A percentile compares a stretch with the other conserved stretches of the same genome.
These are phyloP conservation scores for Anas bernieri DNA, from an alignment of 2,797 vertebrate genomes.

Conservation along the genomic window DNA sequence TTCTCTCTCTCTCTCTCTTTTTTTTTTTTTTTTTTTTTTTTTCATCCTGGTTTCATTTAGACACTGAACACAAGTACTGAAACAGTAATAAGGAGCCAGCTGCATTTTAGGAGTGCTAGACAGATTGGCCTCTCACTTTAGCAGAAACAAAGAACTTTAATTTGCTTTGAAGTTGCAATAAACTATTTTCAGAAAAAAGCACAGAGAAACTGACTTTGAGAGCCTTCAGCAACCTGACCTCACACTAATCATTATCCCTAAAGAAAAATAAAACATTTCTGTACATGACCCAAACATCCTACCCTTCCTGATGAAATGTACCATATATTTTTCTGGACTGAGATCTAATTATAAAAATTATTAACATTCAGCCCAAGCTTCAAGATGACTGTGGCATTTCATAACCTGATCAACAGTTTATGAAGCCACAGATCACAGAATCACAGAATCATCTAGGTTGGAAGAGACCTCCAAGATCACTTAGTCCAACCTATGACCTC, in stretches of 20 bases:
- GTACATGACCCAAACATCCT: neutral
- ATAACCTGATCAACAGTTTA: neutral
- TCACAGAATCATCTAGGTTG: too few relatives aligned
- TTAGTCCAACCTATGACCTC: too few relatives aligned
- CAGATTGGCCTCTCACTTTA: neutral
- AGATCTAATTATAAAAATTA: neutral
- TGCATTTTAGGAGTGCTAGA: neutral
- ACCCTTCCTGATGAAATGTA: neutral
- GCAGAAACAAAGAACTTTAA: neutral
- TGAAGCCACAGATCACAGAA: too few relatives aligned
- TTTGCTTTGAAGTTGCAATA: neutral
- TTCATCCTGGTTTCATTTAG: neutral
- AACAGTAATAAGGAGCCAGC: neutral
- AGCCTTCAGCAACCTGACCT: neutral
- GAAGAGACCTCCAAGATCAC: too few relatives aligned
- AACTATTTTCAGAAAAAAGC: neutral
- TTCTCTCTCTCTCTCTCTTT: neutral
- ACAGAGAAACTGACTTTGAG: neutral
- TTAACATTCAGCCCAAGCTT: neutral
- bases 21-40: neutral
- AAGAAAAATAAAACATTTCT: neutral
- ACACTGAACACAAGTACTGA: neutral
- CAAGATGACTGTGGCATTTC: neutral
- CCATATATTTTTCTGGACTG: neutral
- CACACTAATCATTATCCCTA: neutral